phyloP scores from a whole-genome alignment of 2,797 vertebrate genomes.

The Lithobates pipiens region DNA sequence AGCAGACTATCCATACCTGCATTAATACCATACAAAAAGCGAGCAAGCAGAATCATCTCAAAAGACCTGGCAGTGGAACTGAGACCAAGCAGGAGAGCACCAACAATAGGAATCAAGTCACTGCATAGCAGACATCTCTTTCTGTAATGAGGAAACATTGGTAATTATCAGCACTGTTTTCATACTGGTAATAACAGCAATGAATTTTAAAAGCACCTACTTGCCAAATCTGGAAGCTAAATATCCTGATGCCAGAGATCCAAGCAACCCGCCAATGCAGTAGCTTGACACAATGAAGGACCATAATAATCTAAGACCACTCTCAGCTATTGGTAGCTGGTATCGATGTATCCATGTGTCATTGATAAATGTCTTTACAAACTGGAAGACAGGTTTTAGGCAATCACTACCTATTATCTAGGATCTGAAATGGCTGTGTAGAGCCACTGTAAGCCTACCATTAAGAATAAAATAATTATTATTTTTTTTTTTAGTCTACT shows the following conservation, averaged over 20 bases:
- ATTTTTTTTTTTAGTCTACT: too few relatives aligned
- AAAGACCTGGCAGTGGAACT: constrained; percentile 78
- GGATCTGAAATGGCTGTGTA: background rate
- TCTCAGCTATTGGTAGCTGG: constrained; percentile 65
- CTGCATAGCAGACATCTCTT: constrained; percentile 78
- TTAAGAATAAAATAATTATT: background rate
- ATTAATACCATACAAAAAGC: constrained; percentile 77
- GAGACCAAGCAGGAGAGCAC: constrained; percentile 74
- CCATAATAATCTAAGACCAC: constrained; percentile 80
- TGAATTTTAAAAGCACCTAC: constrained; percentile 68
- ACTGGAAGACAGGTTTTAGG: constrained; percentile 69
- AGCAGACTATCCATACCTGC: constrained; percentile 73
- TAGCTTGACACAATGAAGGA: constrained; percentile 79
- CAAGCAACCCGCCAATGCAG: constrained; percentile 78
- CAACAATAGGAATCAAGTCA: constrained; percentile 71
- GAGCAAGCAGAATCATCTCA: constrained; percentile 84
- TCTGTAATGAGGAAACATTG: constrained; percentile 68
- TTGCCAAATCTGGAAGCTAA: constrained; percentile 78
- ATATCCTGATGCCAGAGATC: constrained; percentile 72
- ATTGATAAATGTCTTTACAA: constrained; percentile 82
- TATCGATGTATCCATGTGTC: constrained; percentile 80
- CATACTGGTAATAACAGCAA: background rate
- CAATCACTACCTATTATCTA: background rate
- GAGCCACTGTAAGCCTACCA: background rate
- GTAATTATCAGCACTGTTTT: background rate